phyloP scores from a whole-genome alignment of 2,113 vertebrate genomes.

The Dermatemys mawii region DNA sequence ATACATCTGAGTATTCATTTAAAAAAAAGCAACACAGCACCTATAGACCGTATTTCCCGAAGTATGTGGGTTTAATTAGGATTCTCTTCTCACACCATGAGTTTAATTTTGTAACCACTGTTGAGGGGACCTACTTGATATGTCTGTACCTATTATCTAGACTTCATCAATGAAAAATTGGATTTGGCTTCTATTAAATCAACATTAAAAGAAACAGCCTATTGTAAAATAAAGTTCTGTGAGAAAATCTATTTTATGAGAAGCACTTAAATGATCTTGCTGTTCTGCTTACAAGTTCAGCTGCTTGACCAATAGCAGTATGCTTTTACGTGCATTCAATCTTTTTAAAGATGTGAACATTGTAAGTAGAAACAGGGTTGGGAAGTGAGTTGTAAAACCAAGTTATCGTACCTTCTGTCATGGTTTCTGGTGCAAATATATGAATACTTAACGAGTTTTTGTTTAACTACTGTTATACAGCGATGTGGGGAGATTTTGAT shows the following conservation, averaged over 20 bases:
- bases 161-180: neutral
- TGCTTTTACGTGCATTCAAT: neutral
- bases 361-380: neutral
- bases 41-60: constrained; percentile 19
- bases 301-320: neutral
- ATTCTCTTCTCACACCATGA: constrained; percentile 31
- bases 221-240: constrained; percentile 3
- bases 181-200: constrained; percentile 34
- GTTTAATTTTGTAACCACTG: neutral
- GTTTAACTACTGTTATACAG: neutral
- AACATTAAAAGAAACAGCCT: neutral
- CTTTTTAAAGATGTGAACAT: neutral
- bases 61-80: constrained; percentile 49
- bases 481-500: too few relatives aligned
- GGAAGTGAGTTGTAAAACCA: neutral
- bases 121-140: neutral
- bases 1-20: constrained; percentile 11
- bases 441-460: neutral
- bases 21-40: constrained; percentile 40
- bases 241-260: constrained; percentile 61
- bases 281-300: neutral
- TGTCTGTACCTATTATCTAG: constrained; percentile 15
- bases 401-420: neutral
- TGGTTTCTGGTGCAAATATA: neutral
- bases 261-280: constrained; percentile 44